phyloP scores from a whole-genome alignment of 2,113 vertebrate genomes.

The Acrocephalus arundinaceus region DNA sequence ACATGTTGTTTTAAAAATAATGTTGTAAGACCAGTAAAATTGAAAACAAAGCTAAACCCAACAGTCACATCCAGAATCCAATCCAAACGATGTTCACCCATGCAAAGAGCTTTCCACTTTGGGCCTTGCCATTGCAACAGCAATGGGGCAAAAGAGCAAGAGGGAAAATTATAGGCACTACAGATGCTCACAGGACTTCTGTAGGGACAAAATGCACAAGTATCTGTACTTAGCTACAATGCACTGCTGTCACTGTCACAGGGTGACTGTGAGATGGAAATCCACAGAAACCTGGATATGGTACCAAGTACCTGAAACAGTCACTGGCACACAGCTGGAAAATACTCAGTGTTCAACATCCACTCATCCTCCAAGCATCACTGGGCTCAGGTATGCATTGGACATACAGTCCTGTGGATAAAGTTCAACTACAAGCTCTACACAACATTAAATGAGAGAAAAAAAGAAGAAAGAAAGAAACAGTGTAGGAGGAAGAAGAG shows the following conservation, averaged over 20 bases:
- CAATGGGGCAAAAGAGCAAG: background rate
- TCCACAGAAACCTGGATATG: background rate
- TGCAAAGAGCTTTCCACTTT: background rate
- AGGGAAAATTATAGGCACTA: background rate
- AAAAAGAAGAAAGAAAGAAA: background rate
- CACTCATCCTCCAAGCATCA: background rate
- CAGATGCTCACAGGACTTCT: background rate
- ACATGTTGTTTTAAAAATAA: background rate
- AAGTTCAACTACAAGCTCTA: background rate
- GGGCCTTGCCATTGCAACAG: background rate
- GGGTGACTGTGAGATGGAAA: background rate
- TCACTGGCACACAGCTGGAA: background rate
- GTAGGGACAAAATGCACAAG: background rate
- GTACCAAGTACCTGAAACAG: background rate
- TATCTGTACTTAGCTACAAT: background rate
- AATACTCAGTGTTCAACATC: background rate
- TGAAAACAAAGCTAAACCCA: background rate
- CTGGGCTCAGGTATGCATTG: background rate
- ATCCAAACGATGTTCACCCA: background rate
- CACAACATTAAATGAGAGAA: background rate
- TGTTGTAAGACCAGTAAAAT: background rate
- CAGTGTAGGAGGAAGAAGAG: background rate
- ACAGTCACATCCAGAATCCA: background rate
- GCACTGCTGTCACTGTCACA: background rate
- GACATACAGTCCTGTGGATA: background rate